Conservation (phyloP, 2,888 invertebrate genomes). For the Stenurella melanura region DNA sequence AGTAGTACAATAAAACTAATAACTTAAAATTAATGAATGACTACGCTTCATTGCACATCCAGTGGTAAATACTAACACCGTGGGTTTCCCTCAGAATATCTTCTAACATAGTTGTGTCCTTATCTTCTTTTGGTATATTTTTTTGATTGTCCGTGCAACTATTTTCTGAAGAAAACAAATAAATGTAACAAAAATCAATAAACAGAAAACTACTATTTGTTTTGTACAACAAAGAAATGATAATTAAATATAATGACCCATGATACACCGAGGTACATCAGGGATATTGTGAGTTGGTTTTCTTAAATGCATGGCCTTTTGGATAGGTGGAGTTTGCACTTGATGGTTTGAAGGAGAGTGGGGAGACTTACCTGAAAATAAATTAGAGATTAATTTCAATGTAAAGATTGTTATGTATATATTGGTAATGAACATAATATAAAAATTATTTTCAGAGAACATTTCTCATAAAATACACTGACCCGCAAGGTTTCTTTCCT, state of each 20-base stretch:
- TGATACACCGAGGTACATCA: slow-evolving; percentile 79
- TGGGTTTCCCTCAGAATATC: slow-evolving; percentile 79
- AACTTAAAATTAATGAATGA: slow-evolving; percentile 6
- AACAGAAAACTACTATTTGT: slow-evolving; percentile 20
- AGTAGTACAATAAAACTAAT: neutral
- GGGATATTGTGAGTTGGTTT: slow-evolving; percentile 73
- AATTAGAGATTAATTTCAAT: slow-evolving; percentile 15
- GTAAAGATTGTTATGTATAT: neutral
- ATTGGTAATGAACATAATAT: neutral
- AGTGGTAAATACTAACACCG: slow-evolving; percentile 79
- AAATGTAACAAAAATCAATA: slow-evolving; percentile 40
- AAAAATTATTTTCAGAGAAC: too few species aligned
- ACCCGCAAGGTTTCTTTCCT: too few species aligned
- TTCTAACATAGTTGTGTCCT: slow-evolving; percentile 69
- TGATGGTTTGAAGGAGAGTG: slow-evolving; percentile 22
- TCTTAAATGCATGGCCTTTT: slow-evolving; percentile 57
- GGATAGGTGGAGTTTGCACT: slow-evolving; percentile 24
- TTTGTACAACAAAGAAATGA: slow-evolving; percentile 8
- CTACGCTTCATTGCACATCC: slow-evolving; percentile 67
- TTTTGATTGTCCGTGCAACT: slow-evolving; percentile 50
- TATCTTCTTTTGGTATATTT: slow-evolving; percentile 68
- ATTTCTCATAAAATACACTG: too few species aligned
- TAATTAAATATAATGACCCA: slow-evolving; percentile 77
- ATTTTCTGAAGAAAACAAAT: slow-evolving; percentile 71
- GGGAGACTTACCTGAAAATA: slow-evolving; percentile 23